Percentiles rank a stretch among this genome's conserved stretches.
phyloP scores from a whole-genome alignment of 2,797 vertebrate genomes.

The Acridotheres tristis region DNA sequence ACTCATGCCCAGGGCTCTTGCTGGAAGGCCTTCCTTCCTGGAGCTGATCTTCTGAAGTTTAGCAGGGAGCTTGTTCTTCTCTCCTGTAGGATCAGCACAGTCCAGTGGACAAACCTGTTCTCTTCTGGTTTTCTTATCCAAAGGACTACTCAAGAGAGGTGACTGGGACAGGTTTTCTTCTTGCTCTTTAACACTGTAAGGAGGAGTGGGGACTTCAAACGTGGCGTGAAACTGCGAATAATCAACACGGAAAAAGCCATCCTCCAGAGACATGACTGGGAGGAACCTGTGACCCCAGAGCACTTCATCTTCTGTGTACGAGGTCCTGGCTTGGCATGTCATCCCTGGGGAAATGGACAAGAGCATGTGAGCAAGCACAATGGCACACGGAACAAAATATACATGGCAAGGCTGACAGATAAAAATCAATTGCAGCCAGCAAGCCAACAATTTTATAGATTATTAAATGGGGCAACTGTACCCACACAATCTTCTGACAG shows the following conservation, averaged over 20 bases:
- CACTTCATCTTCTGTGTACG: conserved; percentile 90
- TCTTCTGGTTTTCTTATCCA: conserved; percentile 57
- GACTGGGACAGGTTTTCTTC: conserved; percentile 82
- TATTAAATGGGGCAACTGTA: neutral
- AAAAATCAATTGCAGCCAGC: neutral
- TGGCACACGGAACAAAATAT: neutral
- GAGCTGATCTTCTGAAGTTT: conserved; percentile 86
- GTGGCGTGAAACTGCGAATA: conserved; percentile 92
- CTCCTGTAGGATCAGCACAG: conserved; percentile 72
- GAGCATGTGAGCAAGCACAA: neutral
- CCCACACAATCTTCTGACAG: neutral
- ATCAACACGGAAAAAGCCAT: conserved; percentile 89
- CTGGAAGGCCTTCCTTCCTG: conserved; percentile 76
- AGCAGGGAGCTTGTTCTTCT: conserved; percentile 77
- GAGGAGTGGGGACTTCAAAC: conserved; percentile 87
- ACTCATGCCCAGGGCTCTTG: conserved; percentile 70
- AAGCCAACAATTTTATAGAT: neutral
- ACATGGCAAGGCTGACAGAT: neutral
- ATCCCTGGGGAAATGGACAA: conserved; percentile 76
- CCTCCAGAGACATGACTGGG: conserved; percentile 89
- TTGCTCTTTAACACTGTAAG: conserved; percentile 87
- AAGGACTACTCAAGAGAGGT: conserved; percentile 70
- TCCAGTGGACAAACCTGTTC: conserved; percentile 82
- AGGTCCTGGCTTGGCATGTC: conserved; percentile 90
- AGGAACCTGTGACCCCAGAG: conserved; percentile 90